These are phyloP conservation scores for Spea hammondii DNA, from an alignment of 2,797 vertebrate species.

Conservation along the genomic window DNA sequence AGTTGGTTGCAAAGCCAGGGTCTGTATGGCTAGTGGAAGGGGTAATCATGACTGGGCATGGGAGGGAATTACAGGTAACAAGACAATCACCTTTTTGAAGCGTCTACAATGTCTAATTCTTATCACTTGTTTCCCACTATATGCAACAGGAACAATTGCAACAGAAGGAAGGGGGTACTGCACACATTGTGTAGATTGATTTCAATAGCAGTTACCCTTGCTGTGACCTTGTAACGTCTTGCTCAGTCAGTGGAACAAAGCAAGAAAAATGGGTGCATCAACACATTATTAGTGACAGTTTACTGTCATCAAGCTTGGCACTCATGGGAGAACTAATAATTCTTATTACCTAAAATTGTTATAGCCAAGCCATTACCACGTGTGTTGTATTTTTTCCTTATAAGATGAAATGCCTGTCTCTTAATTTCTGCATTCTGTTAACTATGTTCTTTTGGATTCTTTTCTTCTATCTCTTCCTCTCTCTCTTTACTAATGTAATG, in stretches of 20 bases:
- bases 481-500: conserved; percentile 25
- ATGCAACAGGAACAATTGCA: not conserved
- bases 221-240: conserved; percentile 36
- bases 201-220: conserved; percentile 33
- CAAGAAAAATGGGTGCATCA: conserved; percentile 35
- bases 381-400: not conserved
- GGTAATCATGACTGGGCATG: no score
- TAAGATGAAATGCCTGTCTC: conserved; percentile 22
- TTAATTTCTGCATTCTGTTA: conserved; percentile 18
- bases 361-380: conserved; percentile 7
- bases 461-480: not conserved
- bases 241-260: conserved; percentile 43
- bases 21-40: no score
- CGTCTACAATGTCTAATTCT: no score
- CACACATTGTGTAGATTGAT: conserved; percentile 16
- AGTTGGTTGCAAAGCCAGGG: no score
- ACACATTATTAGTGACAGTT: conserved; percentile 47
- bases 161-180: not conserved
- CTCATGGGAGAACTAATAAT: conserved; percentile 15
- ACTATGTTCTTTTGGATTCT: conserved; percentile 11
- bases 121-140: not conserved
- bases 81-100: no score
- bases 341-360: conserved; percentile 31
- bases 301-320: conserved; percentile 38
- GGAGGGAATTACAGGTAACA: no score